These are phyloP conservation scores for Drosophila meridiana DNA, from an alignment of 2,888 invertebrate species.

Conservation along the genomic window DNA sequence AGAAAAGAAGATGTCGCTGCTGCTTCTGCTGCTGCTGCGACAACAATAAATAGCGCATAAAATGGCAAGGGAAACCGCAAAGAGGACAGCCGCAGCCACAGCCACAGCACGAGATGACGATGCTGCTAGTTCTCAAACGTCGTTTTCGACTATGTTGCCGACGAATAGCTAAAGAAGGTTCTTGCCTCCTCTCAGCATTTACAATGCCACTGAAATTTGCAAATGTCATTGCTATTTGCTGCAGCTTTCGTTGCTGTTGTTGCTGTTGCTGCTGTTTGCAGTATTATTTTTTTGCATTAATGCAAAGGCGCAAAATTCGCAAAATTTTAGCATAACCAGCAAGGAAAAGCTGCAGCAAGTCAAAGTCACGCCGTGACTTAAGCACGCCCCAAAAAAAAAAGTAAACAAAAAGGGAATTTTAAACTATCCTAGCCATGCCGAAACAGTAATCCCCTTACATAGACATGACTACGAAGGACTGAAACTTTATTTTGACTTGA, in stretches of 20 bases:
- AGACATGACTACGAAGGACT: not conserved
- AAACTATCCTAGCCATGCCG: not conserved
- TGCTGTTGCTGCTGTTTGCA: conserved; percentile 1
- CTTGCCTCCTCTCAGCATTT: conserved; percentile 24
- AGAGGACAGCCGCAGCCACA: conserved; percentile 29
- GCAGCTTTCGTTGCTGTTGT: conserved; percentile 10
- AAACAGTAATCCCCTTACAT: not conserved
- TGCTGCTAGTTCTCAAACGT: conserved; percentile 30
- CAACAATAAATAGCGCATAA: conserved; percentile 67
- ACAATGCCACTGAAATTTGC: conserved; percentile 55
- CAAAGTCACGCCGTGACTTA: conserved; percentile 34
- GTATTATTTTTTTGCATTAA: conserved; percentile 35
- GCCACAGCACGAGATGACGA: conserved; percentile 15
- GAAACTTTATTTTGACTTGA: too few species aligned
- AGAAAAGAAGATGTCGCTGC: conserved; percentile 36
- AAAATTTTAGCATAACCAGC: conserved; percentile 52
- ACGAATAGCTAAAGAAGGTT: conserved; percentile 20
- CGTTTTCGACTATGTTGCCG: conserved; percentile 57
- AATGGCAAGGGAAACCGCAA: conserved; percentile 55
- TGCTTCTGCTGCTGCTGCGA: conserved; percentile 13
- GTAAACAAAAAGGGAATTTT: not conserved
- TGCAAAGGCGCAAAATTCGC: conserved; percentile 52
- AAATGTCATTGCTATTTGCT: conserved; percentile 49
- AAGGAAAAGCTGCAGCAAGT: conserved; percentile 24
- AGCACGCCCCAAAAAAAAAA: conserved; percentile 35